Base-by-base conservation (phyloP, 2,888 invertebrate species). In the Perithous albicinctus region DNA sequence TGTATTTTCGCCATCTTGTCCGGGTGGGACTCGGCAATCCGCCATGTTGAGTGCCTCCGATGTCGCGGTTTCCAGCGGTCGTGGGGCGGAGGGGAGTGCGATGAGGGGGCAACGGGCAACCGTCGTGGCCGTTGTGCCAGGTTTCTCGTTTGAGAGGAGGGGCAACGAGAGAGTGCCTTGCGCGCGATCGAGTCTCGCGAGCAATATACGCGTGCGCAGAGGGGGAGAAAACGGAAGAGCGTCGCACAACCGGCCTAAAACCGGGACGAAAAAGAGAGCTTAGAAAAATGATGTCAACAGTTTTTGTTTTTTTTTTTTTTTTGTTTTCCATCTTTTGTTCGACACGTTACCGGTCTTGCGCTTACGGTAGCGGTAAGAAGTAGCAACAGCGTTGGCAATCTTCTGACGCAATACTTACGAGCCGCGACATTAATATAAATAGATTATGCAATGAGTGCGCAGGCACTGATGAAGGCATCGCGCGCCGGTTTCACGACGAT, bases 1-100 rank as follows among this genome's bases (percentile, higher is more conserved):
- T 15, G 61, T 54, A 72, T 85, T 82, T 84, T 89, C 91, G 92
- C 92, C 92, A 92, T 92, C 86, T 92, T 92, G 91, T 87, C 88
- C 88, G 88, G 88, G 88, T 85, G 86, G 87, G 87, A 89, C 88
- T 88, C 89, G 83, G 84, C 86, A 77, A 87, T 86, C 92, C 87
- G 92, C 92, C 92, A 92, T 92, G 86, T 92, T 92, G 90, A 83
- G 85, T 83, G 84, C 85, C 86, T 85, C 85, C 85, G 86, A 86
- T 87, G 87, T 85, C 85, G 87, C 86, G 87, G 87, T 89, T 89
- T 90, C 88, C 87, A 86, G 82, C 75, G 66, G 78, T 61, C 35
- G 73, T 35, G 38, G 43, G 56, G 82, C 75, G 66, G 78, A 51
- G 35, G 73, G 26, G 38, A 35, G 56, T 12, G 64, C 56, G 75